Base-by-base conservation (phyloP, 2,888 invertebrate species). In the Eilema caniola region DNA sequence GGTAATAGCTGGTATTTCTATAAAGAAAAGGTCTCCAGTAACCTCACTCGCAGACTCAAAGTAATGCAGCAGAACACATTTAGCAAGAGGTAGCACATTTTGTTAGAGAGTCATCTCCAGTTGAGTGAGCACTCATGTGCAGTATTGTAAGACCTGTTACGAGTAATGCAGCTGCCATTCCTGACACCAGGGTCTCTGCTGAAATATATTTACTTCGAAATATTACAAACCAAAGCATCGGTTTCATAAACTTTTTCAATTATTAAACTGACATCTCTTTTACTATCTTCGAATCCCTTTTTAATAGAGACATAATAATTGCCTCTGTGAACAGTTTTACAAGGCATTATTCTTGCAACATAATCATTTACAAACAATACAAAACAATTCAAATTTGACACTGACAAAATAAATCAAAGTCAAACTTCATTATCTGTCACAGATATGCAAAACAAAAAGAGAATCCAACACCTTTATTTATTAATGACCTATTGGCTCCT, bases 281-380 rank as follows among this genome's bases (percentile, higher is more conserved):
- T 95, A 76, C 79, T 85, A 76, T 95, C 95, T 82, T 95, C 95
- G 78, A 93, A 94, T 16, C 94, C 93, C 65, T 93, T 88, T 87
- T 95, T 95, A 77, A 94, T 93, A 25, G 93, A 90, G 62, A 95
- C 88, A 74, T 92, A 95, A 85, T 95, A 95, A 83, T 94, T 94
- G 65, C 91, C 94, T 83, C 88, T 94, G 73, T 95, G 94, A 76
- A 92, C 92, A 59, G 84, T 90, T 83, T 92, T 93, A 68, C 77
- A 87, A 71, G 89, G 83, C 92, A 93, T 92, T 75, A 62, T 68
- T 71, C 25, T 28, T 24, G 24, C 25, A 61, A 56, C 53, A 62
- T 62, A 8, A 3, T 31, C 11, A 69, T 14, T 31, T 33, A 0
- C 33, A 69, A 28, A 62, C n/a, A 53, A 31, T 28, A 28, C 14